Conservation (phyloP, 2,113 vertebrate species). For the Corythornis madagascariensis region DNA sequence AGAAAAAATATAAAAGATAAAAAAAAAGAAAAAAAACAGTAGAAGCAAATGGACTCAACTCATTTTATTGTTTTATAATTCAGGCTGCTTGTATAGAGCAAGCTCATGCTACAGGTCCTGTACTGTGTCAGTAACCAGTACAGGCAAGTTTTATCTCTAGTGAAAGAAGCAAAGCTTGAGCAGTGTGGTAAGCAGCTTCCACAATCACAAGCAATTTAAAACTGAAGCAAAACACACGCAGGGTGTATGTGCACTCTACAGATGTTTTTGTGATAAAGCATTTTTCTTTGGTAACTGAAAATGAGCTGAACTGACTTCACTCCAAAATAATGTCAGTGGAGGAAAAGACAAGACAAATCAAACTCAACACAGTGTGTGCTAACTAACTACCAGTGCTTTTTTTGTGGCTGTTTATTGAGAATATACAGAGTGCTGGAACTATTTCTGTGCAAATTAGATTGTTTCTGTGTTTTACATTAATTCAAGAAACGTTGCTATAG, state of each 20-base stretch:
- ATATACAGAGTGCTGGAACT: neutral
- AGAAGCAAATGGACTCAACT: neutral
- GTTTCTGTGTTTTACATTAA: neutral
- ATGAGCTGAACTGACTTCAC: neutral
- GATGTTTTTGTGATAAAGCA: neutral
- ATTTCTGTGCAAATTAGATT: neutral
- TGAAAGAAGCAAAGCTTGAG: neutral
- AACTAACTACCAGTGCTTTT: neutral
- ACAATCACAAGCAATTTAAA: neutral
- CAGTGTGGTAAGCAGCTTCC: neutral
- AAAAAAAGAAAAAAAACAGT: neutral
- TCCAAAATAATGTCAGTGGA: neutral
- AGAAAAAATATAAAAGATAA: neutral
- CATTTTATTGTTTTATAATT: neutral
- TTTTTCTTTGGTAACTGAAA: neutral
- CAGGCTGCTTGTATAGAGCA: neutral
- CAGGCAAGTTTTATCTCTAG: neutral
- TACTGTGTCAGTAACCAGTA: neutral
- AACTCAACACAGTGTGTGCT: neutral
- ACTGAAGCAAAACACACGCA: neutral
- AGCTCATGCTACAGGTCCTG: neutral
- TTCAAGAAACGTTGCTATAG: neutral
- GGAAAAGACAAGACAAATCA: neutral
- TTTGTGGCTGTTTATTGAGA: neutral
- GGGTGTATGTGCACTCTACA: too few relatives aligned